Conservation (phyloP, 2,888 invertebrate genomes). For the Therioaphis trifolii region DNA sequence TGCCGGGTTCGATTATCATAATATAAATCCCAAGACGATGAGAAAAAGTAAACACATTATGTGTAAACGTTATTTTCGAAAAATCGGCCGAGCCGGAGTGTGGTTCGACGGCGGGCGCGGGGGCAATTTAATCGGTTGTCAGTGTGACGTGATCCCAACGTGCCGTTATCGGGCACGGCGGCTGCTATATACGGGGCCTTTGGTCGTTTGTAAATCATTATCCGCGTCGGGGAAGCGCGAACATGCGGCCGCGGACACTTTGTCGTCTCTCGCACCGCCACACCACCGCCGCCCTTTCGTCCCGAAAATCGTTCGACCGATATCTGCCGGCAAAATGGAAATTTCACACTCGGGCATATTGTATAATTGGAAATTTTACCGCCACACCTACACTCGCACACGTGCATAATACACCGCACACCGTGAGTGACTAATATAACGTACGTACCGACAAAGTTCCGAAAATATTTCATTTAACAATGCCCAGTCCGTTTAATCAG, state of each 20-base stretch:
- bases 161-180: constrained; percentile 31
- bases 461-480: too few species aligned
- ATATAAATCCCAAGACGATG: too few species aligned
- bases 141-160: constrained; percentile 46
- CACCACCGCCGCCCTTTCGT: too few species aligned
- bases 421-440: background rate
- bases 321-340: constrained; percentile 18
- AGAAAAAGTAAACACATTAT: background rate
- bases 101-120: background rate
- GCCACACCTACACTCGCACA: background rate
- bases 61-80: background rate
- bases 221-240: constrained; percentile 47
- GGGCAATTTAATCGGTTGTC: constrained; percentile 39
- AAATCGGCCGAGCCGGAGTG: background rate
- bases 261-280: background rate
- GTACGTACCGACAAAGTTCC: background rate
- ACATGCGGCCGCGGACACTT: constrained; percentile 10
- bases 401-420: too few species aligned
- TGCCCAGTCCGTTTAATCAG: too few species aligned
- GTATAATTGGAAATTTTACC: background rate
- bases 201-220: constrained; percentile 43
- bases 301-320: background rate
- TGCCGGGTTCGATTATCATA: too few species aligned
- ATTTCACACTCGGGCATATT: background rate
- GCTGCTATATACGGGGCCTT: background rate